Evolutionary conservation across 2,113 vertebrate species (phyloP).

Genomic region (Mugil cephalus): DNA sequence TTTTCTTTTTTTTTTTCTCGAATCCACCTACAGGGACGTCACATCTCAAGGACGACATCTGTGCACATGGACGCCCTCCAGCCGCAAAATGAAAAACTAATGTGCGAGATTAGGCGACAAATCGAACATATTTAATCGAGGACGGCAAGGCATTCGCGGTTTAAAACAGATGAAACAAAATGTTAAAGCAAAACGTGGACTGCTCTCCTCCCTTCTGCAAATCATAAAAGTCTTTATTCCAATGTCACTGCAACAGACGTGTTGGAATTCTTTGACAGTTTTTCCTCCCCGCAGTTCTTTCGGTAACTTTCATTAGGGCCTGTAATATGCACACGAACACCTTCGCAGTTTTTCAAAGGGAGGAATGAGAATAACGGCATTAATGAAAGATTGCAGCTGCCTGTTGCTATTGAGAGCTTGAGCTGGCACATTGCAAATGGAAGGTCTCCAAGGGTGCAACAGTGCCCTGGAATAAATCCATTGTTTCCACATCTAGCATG

Average conservation of each 20-base stretch:
- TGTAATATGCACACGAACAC: background rate
- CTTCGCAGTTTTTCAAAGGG: background rate
- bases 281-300: background rate
- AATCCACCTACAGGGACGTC: background rate
- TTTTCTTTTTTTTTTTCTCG: no score
- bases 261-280: background rate
- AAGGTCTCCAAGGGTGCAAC: no score
- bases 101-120: background rate
- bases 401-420: background rate
- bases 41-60: background rate
- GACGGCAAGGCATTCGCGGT: background rate
- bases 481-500: no score
- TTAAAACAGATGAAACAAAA: background rate
- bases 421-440: no score
- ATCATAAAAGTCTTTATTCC: background rate
- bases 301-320: background rate
- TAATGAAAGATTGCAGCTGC: background rate
- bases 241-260: background rate
- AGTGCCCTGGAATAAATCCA: no score
- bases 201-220: background rate
- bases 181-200: background rate
- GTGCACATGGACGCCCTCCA: background rate
- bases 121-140: background rate
- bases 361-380: background rate
- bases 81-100: no score